These are phyloP conservation scores for Hirtodrosophila cameraria DNA, from an alignment of 2,888 invertebrate genomes.

Conservation along the genomic window DNA sequence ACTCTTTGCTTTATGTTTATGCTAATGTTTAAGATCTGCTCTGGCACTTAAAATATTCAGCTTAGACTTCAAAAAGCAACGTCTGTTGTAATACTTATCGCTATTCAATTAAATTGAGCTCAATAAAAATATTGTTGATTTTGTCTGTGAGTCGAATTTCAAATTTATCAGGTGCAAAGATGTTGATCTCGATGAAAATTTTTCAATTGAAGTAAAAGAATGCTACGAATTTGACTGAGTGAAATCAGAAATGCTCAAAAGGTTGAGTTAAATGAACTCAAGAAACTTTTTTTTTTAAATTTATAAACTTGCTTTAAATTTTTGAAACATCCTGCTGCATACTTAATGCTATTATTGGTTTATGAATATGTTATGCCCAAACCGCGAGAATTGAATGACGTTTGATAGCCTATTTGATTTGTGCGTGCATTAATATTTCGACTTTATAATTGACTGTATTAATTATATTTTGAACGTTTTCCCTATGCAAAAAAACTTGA, in stretches of 20 bases:
- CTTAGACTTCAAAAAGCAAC: constrained; percentile 61
- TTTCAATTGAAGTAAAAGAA: constrained; percentile 61
- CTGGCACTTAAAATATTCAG: constrained; percentile 25
- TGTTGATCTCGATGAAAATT: constrained; percentile 49
- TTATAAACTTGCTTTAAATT: too few species aligned
- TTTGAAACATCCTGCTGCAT: too few species aligned
- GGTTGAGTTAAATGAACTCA: too few species aligned
- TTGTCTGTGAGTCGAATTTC: constrained; percentile 45
- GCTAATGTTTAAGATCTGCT: constrained; percentile 41
- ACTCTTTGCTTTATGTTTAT: constrained; percentile 53
- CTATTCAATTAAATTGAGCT: constrained; percentile 34
- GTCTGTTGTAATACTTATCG: constrained; percentile 28
- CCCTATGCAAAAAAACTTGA: neutral
- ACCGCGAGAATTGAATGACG: constrained; percentile 59
- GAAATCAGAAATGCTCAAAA: too few species aligned
- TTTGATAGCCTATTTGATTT: constrained; percentile 44
- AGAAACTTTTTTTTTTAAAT: neutral
- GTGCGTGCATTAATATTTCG: constrained; percentile 19
- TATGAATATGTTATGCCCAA: constrained; percentile 34
- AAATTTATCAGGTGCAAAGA: constrained; percentile 45
- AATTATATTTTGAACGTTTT: constrained; percentile 52
- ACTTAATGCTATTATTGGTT: neutral
- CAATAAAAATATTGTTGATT: constrained; percentile 15
- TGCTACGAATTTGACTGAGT: constrained; percentile 60
- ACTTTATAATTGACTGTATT: constrained; percentile 56